Conservation (phyloP, 2,888 invertebrate species). For the Caenorhabditis imperialis region DNA sequence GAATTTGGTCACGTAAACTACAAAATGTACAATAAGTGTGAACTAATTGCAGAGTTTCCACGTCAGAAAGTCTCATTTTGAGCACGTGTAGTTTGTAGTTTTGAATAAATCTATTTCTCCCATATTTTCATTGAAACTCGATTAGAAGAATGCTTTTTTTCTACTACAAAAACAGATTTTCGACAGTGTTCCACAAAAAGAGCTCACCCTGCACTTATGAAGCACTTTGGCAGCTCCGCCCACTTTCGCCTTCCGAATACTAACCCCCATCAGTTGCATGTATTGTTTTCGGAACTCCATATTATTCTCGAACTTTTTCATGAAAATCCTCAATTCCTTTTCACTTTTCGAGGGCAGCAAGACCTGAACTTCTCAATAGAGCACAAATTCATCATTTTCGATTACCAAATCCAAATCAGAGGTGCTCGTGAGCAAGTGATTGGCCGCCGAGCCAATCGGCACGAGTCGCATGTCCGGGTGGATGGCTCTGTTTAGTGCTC, state of each 20-base stretch:
- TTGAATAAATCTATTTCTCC: too few species aligned
- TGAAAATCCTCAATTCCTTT: conserved; percentile 26
- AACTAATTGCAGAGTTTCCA: too few species aligned
- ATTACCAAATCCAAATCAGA: conserved; percentile 42
- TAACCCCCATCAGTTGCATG: not conserved
- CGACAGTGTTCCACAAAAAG: too few species aligned
- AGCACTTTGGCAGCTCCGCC: not conserved
- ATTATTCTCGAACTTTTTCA: conserved; percentile 19
- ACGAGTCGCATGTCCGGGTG: conserved; percentile 17
- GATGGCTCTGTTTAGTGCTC: conserved; percentile 10
- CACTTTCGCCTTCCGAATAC: not conserved
- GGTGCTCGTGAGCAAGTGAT: conserved; percentile 13
- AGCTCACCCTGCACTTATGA: conserved; percentile 5
- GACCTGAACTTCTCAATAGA: too few species aligned
- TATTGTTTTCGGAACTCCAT: conserved; percentile 11
- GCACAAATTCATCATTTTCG: too few species aligned
- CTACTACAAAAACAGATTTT: too few species aligned
- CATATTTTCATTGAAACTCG: too few species aligned
- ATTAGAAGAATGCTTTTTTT: too few species aligned
- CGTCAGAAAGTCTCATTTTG: too few species aligned
- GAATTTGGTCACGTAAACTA: too few species aligned
- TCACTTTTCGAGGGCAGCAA: conserved; percentile 17
- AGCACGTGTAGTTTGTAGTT: too few species aligned
- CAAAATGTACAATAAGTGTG: too few species aligned
- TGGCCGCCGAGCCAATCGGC: conserved; percentile 45